These are phyloP conservation scores for Lottia scabra DNA, from an alignment of 2,888 invertebrate genomes.

Conservation along the genomic window DNA sequence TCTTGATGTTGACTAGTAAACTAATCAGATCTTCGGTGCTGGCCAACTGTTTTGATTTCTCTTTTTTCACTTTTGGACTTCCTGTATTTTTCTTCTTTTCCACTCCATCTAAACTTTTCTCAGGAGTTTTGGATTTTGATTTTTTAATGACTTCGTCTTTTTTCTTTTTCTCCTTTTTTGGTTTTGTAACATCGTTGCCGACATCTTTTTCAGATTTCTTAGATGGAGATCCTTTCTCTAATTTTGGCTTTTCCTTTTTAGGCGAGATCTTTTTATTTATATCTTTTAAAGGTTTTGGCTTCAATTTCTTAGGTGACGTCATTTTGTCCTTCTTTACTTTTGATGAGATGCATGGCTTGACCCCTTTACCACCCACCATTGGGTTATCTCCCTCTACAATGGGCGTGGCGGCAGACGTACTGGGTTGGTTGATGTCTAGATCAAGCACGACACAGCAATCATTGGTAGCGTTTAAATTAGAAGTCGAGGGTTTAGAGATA, in stretches of 20 bases:
- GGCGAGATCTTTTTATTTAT: background rate
- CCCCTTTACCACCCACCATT: background rate
- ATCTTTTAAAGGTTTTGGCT: background rate
- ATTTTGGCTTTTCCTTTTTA: background rate
- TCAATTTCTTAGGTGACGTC: background rate
- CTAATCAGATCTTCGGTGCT: background rate
- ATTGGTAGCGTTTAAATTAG: too few relatives aligned
- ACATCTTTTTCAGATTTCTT: conserved; percentile 10
- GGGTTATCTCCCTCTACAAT: background rate
- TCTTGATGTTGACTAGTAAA: background rate
- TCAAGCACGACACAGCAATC: too few relatives aligned
- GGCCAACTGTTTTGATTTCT: background rate
- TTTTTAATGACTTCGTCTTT: too few relatives aligned
- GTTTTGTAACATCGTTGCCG: background rate
- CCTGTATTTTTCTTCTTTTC: too few relatives aligned
- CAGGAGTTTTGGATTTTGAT: too few relatives aligned
- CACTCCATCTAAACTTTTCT: too few relatives aligned
- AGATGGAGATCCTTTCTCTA: background rate
- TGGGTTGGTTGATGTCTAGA: too few relatives aligned
- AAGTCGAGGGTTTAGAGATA: too few relatives aligned
- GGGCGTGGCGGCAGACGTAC: too few relatives aligned
- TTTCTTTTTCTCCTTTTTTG: background rate
- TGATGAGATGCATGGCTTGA: background rate
- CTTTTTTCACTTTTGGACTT: too few relatives aligned
- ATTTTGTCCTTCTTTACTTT: background rate